Base-by-base conservation (phyloP, 1,140 invertebrate species). In the Acromyrmex heyeri region DNA sequence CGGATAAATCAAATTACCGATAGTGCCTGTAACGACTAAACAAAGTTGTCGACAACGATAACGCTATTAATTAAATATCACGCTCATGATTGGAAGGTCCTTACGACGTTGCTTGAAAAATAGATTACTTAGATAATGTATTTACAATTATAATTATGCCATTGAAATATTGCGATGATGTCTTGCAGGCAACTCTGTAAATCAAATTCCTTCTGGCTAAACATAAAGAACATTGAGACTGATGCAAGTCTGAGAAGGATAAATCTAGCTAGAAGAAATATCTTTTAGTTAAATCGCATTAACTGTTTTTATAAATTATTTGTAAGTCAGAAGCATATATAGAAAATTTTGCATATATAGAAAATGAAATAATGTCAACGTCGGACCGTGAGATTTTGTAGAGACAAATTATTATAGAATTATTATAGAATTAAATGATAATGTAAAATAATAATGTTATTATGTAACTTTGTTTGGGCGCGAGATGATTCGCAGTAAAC, bases 1-100 rank as follows among this genome's bases (percentile, higher is more conserved):
- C 55, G 55, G n/a, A 73, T 83, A 83, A 83, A 83, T 83, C 69
- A 83, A 83, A 48, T 12, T 24, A n/a, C 69, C 48, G 69, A 75
- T 69, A 34, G 55, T 50, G 14, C 38, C 14, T 83, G 62, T 14
- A 14, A 75, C 73, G 57, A 34, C 8, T 10, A 16, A 14, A 73
- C 38, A 21, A 34, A 50, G 27, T 62, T 75, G 70, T 83, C 3
- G 79, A 75, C 55, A 75, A 75, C 24, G 55, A 62, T 50, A 75
- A 44, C 24, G 34, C 55, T 10, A 7, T 30, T 82, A 72, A 72
- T 59, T 44, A 64, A 10, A 2, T 16, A n/a, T 48, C 18, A 18
- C 2, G 10, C 38, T 44, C 38, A 12, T 44, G 24, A 48, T 61
- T 44, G 21, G 24, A 30, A 77, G 2, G 18, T 48, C 18, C 30